A percentile compares a stretch with the other conserved stretches of the same genome.
Evolutionary conservation across 2,888 invertebrate genomes (phyloP).

Genomic region (Perithous albicinctus): DNA sequence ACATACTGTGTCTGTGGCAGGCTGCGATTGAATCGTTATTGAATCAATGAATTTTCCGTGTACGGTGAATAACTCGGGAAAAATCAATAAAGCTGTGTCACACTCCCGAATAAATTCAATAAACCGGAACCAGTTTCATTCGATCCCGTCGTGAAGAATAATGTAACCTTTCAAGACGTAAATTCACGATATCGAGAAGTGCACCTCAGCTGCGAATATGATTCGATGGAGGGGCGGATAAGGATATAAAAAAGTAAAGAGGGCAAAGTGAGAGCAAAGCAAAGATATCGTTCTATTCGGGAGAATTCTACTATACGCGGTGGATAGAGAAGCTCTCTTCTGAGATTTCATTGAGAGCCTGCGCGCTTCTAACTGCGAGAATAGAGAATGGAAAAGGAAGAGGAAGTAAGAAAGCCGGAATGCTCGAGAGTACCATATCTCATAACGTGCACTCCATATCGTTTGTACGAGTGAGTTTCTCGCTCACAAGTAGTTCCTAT

Average conservation of each 20-base stretch:
- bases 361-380: constrained; percentile 38
- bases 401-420: constrained; percentile 32
- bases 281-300: constrained; percentile 20
- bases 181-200: constrained; percentile 60
- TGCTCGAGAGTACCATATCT: constrained; percentile 39
- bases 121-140: neutral
- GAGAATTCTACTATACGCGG: neutral
- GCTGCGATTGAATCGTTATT: neutral
- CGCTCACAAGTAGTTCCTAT: constrained; percentile 32
- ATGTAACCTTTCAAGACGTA: constrained; percentile 26
- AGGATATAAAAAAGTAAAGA: constrained; percentile 28
- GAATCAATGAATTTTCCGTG: neutral
- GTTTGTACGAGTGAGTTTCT: constrained; percentile 46
- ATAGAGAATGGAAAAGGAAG: constrained; percentile 38
- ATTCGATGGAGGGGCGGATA: constrained; percentile 51
- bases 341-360: constrained; percentile 49
- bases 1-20: neutral
- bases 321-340: constrained; percentile 23
- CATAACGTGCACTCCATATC: constrained; percentile 49
- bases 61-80: neutral
- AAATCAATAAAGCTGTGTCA: constrained; percentile 20
- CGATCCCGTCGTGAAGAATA: constrained; percentile 15
- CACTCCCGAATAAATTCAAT: constrained; percentile 27
- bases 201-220: constrained; percentile 42
- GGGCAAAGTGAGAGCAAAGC: constrained; percentile 29